Evolutionary conservation across 2,797 vertebrate genomes (phyloP), one percentile per base, ranked within the genome.

Genomic region (Ptychadena robeensis): DNA sequence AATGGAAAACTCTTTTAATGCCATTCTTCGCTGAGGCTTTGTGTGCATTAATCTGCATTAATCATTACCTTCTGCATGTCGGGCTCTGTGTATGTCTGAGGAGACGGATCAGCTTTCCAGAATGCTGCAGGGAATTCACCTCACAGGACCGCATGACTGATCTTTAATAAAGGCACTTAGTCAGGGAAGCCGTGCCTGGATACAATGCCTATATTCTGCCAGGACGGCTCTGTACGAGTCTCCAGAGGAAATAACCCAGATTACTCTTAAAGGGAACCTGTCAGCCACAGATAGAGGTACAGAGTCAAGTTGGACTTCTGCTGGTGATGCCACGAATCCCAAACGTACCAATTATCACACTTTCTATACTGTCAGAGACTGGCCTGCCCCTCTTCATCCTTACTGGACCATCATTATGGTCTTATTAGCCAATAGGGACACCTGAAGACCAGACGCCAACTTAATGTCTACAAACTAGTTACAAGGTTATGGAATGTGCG

Each of bases 181-280:
- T 22, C 59, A 22, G 27, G 11, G 11, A 53, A 53, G 30, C 64
- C 11, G 28, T 76, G 11, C 34, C 27, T 48, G 61, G 27, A 31
- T 38, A 65, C 86, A 72, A 38, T 85, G 44, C 88, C 80, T 83
- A 88, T 86, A 87, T 87, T 88, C 35, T 71, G 57, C 31, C 86
- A 85, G 25, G 25, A 61, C 5, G 59, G n/a, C 59, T 61, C 59
- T 25, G n/a, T 53, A 15, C 48, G 15, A n/a, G 48, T 53, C 44
- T 53, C 44, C 44, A 53, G 44, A 53, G 44, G 44, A 53, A 53
- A 53, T 6, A 53, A 6, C 44, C 8, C 1, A 48, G 44, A 0
- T 22, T 6, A 53, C 38, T 12, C 1, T 40, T 40, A 40, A 40
- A 40, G 38, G 12, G 4, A 40, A 40, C 38, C 38, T 14, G 38